phyloP scores from a whole-genome alignment of 1,140 invertebrate species.

The Temnothorax curvispinosus region DNA sequence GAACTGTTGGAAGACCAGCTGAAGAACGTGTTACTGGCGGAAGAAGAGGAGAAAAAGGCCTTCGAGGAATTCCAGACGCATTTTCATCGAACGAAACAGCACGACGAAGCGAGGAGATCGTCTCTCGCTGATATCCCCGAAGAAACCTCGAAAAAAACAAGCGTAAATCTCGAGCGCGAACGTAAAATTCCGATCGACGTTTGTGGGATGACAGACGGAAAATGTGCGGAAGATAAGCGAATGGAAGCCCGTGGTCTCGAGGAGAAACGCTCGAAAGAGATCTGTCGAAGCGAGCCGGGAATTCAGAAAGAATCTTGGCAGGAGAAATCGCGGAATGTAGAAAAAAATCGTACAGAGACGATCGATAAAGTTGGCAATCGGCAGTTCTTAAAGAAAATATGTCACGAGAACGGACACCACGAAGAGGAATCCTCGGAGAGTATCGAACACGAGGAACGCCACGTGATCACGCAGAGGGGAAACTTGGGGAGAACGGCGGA shows the following conservation, averaged over 20 bases:
- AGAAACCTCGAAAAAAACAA: not conserved
- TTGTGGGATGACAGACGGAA: not conserved
- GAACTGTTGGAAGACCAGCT: slow-evolving; percentile 84
- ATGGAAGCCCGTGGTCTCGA: not conserved
- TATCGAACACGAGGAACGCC: slow-evolving; percentile 67
- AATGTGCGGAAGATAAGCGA: not conserved
- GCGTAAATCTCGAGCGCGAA: not conserved
- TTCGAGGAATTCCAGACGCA: slow-evolving; percentile 70
- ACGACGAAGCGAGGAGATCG: slow-evolving; percentile 1
- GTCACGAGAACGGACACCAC: slow-evolving; percentile 43
- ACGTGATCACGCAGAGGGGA: slow-evolving; percentile 46
- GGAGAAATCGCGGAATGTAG: slow-evolving; percentile 63
- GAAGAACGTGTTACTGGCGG: slow-evolving; percentile 77
- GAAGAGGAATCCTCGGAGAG: slow-evolving; percentile 61
- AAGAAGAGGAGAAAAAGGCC: slow-evolving; percentile 73
- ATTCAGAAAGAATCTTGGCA: slow-evolving; percentile 66
- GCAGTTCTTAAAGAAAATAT: slow-evolving; percentile 50
- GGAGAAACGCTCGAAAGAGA: not conserved
- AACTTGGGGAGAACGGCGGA: not conserved
- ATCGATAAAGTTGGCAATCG: slow-evolving; percentile 66
- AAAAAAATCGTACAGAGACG: slow-evolving; percentile 61
- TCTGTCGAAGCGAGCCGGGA: slow-evolving; percentile 29
- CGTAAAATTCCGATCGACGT: not conserved
- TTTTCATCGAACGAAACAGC: not conserved
- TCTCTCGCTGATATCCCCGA: not conserved